Base-by-base conservation (phyloP, 2,113 vertebrate genomes). In the Podarcis cretensis region DNA sequence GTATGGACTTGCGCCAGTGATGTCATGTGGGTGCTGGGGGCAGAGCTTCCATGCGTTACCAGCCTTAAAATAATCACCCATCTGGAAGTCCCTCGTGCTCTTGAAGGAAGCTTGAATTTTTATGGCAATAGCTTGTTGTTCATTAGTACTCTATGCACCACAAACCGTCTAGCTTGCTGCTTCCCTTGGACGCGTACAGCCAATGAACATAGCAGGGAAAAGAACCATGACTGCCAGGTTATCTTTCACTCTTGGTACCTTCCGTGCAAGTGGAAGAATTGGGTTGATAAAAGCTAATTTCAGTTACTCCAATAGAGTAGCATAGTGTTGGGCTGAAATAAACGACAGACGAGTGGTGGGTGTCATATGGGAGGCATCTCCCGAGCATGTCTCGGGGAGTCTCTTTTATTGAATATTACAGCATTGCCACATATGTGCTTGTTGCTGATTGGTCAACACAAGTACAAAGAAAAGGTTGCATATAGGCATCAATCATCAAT, bases 221-320 rank as follows among this genome's bases (percentile, higher is more conserved):
- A 71, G 40, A 2, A 10, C 23, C 21, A 40, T 68, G 84, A 68
- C 57, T 91, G 92, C 91, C 92, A 94, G 92, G 94, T 87, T 90
- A 85, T 78, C 65, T 90, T 91, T 92, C 90, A 74, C 91, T 95
- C 94, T 69, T 93, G 77, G 94, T 94, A 95, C 4, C 87, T 89
- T 92, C 90, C 83, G n/a, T 81, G 80, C 87, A 59, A 66, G 37
- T 82, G 93, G n/a, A 71, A 71, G 30, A 71, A 71, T n/a, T 71
- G 4, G 30, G 40, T 43, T 43, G 40, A 43, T 43, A 43, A 66
- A 93, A 85, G 89, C 83, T 87, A 79, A 89, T 94, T 91, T 84
- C 89, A 93, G 90, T 0, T 3, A 87, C 86, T 94, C 89, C 43
- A 48, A 48, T 48, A 37, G 37, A 37, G 37, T 37, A 37, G 37